Conservation (phyloP, 2,888 invertebrate species). For the Hydriomena furcata region DNA sequence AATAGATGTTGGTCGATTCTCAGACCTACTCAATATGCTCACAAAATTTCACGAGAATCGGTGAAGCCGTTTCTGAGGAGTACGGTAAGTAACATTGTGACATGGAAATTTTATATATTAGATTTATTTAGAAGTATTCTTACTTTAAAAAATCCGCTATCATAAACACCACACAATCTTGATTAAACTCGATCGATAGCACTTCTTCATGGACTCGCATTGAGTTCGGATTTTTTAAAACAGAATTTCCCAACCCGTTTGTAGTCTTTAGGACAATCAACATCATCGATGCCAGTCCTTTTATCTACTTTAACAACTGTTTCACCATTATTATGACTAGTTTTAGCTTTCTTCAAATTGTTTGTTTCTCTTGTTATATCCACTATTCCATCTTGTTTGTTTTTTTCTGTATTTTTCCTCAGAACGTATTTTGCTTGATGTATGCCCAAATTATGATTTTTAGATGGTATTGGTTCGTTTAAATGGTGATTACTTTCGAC, state of each 20-base stretch:
- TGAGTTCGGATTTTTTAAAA: background rate
- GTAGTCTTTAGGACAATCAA: constrained; percentile 2
- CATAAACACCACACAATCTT: too few species aligned
- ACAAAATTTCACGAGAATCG: too few species aligned
- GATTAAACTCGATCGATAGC: background rate
- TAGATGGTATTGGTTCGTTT: background rate
- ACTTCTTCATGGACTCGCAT: background rate
- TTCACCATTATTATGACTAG: background rate
- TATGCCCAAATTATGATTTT: background rate
- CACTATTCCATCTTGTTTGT: background rate
- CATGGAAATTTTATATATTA: too few species aligned
- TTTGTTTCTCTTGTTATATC: background rate
- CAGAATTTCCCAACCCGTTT: constrained; percentile 5
- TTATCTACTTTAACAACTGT: constrained; percentile 26
- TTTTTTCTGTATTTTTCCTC: background rate
- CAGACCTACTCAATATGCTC: too few species aligned
- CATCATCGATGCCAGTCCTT: constrained; percentile 36
- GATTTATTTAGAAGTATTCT: too few species aligned
- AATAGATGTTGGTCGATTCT: too few species aligned
- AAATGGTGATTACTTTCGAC: constrained; percentile 5
- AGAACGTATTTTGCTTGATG: background rate
- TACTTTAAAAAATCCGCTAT: too few species aligned
- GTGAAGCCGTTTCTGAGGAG: too few species aligned
- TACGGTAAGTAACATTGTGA: too few species aligned
- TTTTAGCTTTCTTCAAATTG: too few species aligned